Conservation (phyloP, 2,888 invertebrate species). For the Xestia ashworthii region DNA sequence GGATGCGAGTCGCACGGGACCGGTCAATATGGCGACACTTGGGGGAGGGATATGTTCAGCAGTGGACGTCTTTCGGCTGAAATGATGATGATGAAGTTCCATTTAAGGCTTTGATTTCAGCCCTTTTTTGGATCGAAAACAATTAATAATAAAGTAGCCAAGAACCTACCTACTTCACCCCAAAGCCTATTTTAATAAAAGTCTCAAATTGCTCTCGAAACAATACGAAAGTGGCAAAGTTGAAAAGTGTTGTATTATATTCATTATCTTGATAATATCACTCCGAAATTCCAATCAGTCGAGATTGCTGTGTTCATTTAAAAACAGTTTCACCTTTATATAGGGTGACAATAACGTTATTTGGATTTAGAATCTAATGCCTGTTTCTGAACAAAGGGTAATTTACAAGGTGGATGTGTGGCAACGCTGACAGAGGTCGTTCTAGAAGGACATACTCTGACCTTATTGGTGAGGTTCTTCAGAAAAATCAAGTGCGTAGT, state of each 20-base stretch:
- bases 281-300: constrained; percentile 64
- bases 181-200: constrained; percentile 49
- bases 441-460: too few relatives aligned
- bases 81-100: too few relatives aligned
- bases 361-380: neutral
- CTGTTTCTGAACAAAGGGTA: neutral
- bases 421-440: too few relatives aligned
- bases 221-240: constrained; percentile 42
- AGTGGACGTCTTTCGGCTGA: too few relatives aligned
- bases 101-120: too few relatives aligned
- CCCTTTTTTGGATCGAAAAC: too few relatives aligned
- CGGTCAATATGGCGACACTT: too few relatives aligned
- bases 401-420: too few relatives aligned
- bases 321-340: constrained; percentile 55
- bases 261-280: constrained; percentile 56
- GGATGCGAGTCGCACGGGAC: too few relatives aligned
- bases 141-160: neutral
- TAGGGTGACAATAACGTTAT: constrained; percentile 50
- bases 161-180: constrained; percentile 5
- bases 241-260: constrained; percentile 53
- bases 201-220: constrained; percentile 39
- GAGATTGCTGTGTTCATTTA: constrained; percentile 64
- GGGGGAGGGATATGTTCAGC: too few relatives aligned
- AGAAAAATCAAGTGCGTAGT: too few relatives aligned
- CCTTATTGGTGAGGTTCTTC: too few relatives aligned